Evolutionary conservation across 2,797 vertebrate species (phyloP).

Genomic region (Lagocephalus sceleratus): DNA sequence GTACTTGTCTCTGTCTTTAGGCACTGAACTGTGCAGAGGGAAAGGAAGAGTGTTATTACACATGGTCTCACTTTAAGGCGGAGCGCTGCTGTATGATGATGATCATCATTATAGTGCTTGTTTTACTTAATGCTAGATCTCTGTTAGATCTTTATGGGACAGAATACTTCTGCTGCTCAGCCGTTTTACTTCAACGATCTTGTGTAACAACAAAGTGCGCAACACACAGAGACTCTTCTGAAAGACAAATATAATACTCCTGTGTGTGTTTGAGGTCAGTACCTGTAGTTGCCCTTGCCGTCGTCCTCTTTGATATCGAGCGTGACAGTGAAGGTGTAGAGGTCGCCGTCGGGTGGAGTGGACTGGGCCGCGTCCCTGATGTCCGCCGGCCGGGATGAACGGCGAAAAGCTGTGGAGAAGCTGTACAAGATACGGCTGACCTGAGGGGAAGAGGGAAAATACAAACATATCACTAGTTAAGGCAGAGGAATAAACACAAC

Average conservation of each 20-base stretch:
- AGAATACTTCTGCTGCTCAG: neutral
- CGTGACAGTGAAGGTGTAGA: conserved; percentile 90
- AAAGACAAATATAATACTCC: too few species aligned
- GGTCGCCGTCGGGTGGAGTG: conserved; percentile 83
- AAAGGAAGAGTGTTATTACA: neutral
- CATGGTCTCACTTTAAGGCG: neutral
- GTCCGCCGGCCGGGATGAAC: conserved; percentile 84
- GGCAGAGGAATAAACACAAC: neutral
- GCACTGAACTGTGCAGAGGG: conserved; percentile 82
- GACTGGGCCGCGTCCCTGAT: conserved; percentile 79
- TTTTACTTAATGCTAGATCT: too few species aligned
- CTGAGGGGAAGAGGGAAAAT: conserved; percentile 62
- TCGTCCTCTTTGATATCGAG: conserved; percentile 97
- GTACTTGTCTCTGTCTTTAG: conserved; percentile 95
- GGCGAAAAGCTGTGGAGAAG: conserved; percentile 93
- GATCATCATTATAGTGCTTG: too few species aligned
- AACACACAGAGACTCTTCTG: too few species aligned
- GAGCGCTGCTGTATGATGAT: too few species aligned
- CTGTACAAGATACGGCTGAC: conserved; percentile 96
- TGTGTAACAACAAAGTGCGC: too few species aligned
- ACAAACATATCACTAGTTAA: too few species aligned
- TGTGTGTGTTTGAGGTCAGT: conserved; percentile 1
- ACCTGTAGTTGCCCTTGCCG: conserved; percentile 97
- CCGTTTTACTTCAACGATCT: conserved; percentile 11
- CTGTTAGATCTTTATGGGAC: too few species aligned